Conservation (phyloP, 2,888 invertebrate genomes). For the Hanleya hanleyi region DNA sequence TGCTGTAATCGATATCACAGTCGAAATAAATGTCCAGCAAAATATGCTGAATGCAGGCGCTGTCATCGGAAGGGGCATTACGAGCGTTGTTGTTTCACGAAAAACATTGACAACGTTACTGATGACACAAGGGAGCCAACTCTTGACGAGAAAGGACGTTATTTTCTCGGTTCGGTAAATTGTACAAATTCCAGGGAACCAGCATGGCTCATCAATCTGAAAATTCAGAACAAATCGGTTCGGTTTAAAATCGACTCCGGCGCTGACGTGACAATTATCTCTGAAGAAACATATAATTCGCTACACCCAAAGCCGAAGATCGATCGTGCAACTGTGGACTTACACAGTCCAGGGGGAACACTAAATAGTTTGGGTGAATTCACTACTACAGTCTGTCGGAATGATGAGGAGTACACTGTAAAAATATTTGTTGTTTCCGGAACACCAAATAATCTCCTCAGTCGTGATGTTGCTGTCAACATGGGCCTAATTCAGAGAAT, state of each 20-base stretch:
- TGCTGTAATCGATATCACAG: not conserved
- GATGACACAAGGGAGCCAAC: not conserved
- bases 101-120: not conserved
- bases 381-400: not conserved
- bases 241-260: conserved; percentile 21
- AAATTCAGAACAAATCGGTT: not conserved
- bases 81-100: not conserved
- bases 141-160: not conserved
- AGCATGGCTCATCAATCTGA: conserved; percentile 10
- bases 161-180: conserved; percentile 16
- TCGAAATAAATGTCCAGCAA: not conserved
- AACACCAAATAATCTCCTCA: conserved; percentile 8
- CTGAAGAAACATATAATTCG: conserved; percentile 1
- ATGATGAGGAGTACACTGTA: not conserved
- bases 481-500: conserved; percentile 13
- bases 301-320: conserved; percentile 10
- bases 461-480: not conserved
- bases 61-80: not conserved
- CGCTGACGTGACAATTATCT: conserved; percentile 10
- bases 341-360: conserved; percentile 8
- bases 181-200: conserved; percentile 10
- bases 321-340: not conserved
- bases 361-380: conserved; percentile 5
- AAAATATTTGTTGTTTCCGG: not conserved
- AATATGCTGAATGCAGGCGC: conserved; percentile 3